Percentiles rank a stretch among this genome's conserved stretches.
phyloP scores from a whole-genome alignment of 2,797 vertebrate genomes.

The Cheirogaleus major region DNA sequence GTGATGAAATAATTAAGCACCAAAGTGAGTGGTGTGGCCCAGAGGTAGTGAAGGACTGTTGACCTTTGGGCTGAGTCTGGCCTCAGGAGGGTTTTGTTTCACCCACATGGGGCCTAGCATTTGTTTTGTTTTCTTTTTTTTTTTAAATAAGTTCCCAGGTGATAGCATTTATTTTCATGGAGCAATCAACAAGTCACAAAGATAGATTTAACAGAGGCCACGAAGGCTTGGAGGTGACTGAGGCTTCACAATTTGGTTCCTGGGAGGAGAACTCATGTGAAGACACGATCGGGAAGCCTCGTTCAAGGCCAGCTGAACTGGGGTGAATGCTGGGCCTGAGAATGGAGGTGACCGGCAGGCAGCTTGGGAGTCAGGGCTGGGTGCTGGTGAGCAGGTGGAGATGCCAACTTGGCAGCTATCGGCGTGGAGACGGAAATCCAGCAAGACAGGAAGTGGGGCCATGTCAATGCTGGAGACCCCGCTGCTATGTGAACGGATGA shows the following conservation, averaged over 20 bases:
- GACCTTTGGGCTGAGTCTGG: not conserved
- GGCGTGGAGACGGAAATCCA: too few species aligned
- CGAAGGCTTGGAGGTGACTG: not conserved
- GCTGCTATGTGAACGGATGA: not conserved
- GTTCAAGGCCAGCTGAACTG: not conserved
- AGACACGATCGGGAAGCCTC: not conserved
- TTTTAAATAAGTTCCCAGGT: not conserved
- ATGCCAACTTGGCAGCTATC: not conserved
- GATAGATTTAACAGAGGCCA: not conserved
- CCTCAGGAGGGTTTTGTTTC: not conserved
- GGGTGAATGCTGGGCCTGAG: not conserved
- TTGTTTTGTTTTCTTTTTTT: not conserved
- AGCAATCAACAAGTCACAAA: not conserved
- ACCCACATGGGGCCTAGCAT: not conserved
- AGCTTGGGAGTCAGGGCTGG: not conserved
- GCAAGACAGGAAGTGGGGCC: not conserved
- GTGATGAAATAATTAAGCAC: not conserved
- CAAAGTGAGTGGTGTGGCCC: not conserved
- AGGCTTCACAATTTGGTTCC: not conserved
- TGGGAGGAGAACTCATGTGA: not conserved
- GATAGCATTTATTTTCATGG: not conserved
- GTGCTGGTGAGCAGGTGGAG: not conserved
- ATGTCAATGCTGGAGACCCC: not conserved
- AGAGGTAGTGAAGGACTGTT: not conserved
- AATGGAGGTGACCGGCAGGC: not conserved